phyloP scores from a whole-genome alignment of 1,140 invertebrate genomes.

The Drosophila rhopaloa region DNA sequence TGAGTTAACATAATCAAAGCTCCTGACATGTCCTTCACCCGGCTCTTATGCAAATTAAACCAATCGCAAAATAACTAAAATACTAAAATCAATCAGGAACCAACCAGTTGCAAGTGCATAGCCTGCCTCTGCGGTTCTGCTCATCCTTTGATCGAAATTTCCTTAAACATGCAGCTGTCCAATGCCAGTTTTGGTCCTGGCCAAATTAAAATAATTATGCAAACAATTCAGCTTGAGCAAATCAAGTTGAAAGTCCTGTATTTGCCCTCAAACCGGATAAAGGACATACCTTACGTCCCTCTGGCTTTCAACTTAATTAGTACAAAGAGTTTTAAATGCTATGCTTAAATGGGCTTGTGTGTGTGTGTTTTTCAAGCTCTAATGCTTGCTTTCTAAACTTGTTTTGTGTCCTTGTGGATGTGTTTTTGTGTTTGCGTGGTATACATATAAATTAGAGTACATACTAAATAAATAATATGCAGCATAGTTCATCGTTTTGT shows the following conservation, averaged over 20 bases:
- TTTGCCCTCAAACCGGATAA: slow-evolving; percentile 19
- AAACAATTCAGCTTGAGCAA: slow-evolving; percentile 57
- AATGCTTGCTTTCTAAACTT: slow-evolving; percentile 49
- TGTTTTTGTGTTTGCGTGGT: slow-evolving; percentile 37
- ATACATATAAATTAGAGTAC: slow-evolving; percentile 70
- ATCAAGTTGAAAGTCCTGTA: slow-evolving; percentile 48
- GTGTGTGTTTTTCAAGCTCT: slow-evolving; percentile 59
- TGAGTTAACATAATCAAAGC: slow-evolving; percentile 36
- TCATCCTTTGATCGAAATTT: slow-evolving; percentile 6
- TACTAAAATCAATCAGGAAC: slow-evolving; percentile 1
- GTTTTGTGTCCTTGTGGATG: slow-evolving; percentile 32
- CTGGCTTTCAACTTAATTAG: slow-evolving; percentile 25
- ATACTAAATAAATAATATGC: slow-evolving; percentile 79
- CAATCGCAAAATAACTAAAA: slow-evolving; percentile 3
- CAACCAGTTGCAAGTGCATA: slow-evolving; percentile 9
- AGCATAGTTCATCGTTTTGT: slow-evolving; percentile 56
- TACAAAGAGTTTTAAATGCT: slow-evolving; percentile 63
- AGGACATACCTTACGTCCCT: slow-evolving; percentile 11
- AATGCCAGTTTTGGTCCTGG: background rate
- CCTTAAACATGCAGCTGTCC: slow-evolving; percentile 1
- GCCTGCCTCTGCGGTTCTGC: slow-evolving; percentile 5
- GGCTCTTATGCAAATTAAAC: background rate
- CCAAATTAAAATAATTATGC: slow-evolving; percentile 1
- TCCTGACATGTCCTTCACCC: slow-evolving; percentile 24
- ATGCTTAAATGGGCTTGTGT: slow-evolving; percentile 48